Conservation (phyloP, 2,888 invertebrate species). For the Lasioglossum oenotherae region DNA sequence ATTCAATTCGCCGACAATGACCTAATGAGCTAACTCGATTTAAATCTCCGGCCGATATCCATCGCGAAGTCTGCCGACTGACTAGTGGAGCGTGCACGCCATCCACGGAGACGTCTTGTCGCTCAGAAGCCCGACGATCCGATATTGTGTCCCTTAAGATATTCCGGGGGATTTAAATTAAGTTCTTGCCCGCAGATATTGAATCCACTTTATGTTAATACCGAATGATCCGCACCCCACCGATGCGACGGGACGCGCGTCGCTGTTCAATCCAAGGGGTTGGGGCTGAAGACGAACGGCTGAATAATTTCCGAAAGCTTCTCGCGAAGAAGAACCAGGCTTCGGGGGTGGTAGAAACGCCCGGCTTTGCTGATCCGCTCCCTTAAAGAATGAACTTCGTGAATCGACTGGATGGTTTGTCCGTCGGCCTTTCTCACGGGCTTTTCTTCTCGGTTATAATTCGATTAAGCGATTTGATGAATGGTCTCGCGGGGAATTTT, state of each 20-base stretch:
- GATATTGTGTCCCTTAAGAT: slow-evolving; percentile 78
- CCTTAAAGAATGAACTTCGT: slow-evolving; percentile 57
- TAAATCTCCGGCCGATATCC: slow-evolving; percentile 69
- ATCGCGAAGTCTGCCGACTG: slow-evolving; percentile 35
- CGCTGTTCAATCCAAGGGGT: neutral
- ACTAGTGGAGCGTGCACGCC: slow-evolving; percentile 29
- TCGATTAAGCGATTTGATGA: slow-evolving; percentile 46
- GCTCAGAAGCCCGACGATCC: slow-evolving; percentile 62
- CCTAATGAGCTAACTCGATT: slow-evolving; percentile 75
- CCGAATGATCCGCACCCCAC: slow-evolving; percentile 61
- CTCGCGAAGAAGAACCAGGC: slow-evolving; percentile 28
- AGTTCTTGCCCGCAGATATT: slow-evolving; percentile 78
- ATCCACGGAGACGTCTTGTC: slow-evolving; percentile 37
- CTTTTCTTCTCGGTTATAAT: slow-evolving; percentile 40
- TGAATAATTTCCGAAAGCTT: slow-evolving; percentile 69
- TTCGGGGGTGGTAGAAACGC: neutral
- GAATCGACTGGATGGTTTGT: slow-evolving; percentile 49
- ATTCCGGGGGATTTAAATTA: slow-evolving; percentile 78
- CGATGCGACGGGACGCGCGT: neutral
- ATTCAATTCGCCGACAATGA: slow-evolving; percentile 68
- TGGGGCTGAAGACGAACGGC: slow-evolving; percentile 50
- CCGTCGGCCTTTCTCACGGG: slow-evolving; percentile 26
- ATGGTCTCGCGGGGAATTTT: slow-evolving; percentile 4
- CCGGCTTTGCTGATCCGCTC: slow-evolving; percentile 52
- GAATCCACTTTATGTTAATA: slow-evolving; percentile 81